These are phyloP conservation scores for Colossoma macropomum DNA, from an alignment of 2,113 vertebrate genomes.

Conservation along the genomic window DNA sequence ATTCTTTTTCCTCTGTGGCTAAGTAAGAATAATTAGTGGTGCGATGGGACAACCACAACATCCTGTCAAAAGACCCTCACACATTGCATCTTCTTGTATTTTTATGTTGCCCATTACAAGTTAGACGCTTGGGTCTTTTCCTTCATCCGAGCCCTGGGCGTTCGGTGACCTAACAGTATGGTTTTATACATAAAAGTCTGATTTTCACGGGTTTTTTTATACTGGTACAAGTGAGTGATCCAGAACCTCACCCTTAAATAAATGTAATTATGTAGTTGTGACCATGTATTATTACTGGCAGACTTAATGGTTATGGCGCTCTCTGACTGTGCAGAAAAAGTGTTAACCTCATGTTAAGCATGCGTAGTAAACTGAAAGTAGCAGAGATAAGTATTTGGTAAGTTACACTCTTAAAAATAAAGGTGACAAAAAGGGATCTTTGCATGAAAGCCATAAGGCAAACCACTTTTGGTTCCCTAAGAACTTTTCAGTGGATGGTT, in stretches of 20 bases:
- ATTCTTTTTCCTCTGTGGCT: conserved; percentile 23
- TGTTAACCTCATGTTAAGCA: conserved; percentile 11
- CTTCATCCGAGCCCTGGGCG: background rate
- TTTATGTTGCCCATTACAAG: conserved; percentile 23
- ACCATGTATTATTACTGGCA: conserved; percentile 23
- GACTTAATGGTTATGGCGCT: conserved; percentile 14
- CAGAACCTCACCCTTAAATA: conserved; percentile 18
- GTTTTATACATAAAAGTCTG: conserved; percentile 22
- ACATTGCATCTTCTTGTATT: conserved; percentile 27
- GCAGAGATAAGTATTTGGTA: conserved; percentile 7
- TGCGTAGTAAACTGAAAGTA: background rate
- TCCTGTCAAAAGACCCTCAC: conserved; percentile 2
- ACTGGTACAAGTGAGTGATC: conserved; percentile 1
- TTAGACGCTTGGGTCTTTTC: background rate
- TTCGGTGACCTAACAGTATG: conserved; percentile 7
- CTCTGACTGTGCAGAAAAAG: background rate
- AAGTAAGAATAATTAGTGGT: conserved; percentile 31
- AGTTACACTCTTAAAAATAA: background rate
- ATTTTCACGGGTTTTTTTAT: background rate
- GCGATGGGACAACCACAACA: background rate
- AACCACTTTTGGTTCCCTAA: too few species aligned
- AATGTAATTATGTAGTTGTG: conserved; percentile 29
- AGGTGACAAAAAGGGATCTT: background rate
- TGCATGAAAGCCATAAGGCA: too few species aligned
- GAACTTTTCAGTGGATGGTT: too few species aligned